Conservation (phyloP, 2,113 vertebrate genomes). For the Diadophis punctatus region DNA sequence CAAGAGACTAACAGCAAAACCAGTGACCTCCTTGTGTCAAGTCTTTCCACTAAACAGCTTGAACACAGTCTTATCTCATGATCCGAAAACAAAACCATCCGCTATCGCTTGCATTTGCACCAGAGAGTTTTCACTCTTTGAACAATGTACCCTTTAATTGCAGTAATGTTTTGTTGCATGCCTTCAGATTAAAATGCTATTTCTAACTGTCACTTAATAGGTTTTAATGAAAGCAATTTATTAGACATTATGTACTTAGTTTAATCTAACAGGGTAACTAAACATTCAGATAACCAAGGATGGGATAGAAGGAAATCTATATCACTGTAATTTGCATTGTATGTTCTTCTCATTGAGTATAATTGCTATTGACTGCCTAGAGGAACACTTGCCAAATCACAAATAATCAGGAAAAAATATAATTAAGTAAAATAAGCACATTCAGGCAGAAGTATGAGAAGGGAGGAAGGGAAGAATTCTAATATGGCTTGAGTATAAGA, state of each 20-base stretch:
- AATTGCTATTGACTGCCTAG: slow-evolving; percentile 77
- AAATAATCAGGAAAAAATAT: slow-evolving; percentile 69
- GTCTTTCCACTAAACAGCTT: neutral
- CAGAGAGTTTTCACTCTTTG: slow-evolving; percentile 57
- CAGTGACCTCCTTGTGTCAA: neutral
- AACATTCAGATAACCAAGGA: slow-evolving; percentile 70
- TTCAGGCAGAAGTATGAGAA: slow-evolving; percentile 33
- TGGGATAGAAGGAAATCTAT: slow-evolving; percentile 64
- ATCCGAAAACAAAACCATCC: slow-evolving; percentile 31
- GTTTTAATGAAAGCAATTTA: slow-evolving; percentile 72
- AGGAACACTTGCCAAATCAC: slow-evolving; percentile 66
- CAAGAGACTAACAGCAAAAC: neutral
- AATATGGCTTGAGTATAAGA: neutral
- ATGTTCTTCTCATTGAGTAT: slow-evolving; percentile 72
- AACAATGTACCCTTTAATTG: slow-evolving; percentile 53
- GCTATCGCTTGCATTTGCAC: slow-evolving; percentile 40
- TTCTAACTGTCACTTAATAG: slow-evolving; percentile 71
- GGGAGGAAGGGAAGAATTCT: slow-evolving; percentile 24
- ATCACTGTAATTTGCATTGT: slow-evolving; percentile 76
- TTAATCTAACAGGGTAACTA: slow-evolving; percentile 75
- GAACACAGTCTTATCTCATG: neutral
- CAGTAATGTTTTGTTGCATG: slow-evolving; percentile 63
- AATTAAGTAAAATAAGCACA: slow-evolving; percentile 56
- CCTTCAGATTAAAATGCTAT: slow-evolving; percentile 63
- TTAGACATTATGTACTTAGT: slow-evolving; percentile 71